Percentiles rank a stretch among this genome's conserved stretches.
phyloP scores from a whole-genome alignment of 2,888 invertebrate genomes.

The Macrosoma leucophasiata region DNA sequence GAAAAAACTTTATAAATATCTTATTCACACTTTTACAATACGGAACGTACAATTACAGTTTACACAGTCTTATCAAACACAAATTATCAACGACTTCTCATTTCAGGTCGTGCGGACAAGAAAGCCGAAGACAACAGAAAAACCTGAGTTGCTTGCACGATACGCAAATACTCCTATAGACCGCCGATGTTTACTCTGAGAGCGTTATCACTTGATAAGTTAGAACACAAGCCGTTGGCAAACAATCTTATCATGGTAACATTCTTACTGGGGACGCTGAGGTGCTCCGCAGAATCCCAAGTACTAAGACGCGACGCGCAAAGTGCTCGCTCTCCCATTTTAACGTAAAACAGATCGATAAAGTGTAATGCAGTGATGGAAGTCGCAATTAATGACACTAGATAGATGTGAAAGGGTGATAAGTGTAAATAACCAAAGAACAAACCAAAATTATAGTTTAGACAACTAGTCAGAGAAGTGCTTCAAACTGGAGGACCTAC shows the following conservation, averaged over 20 bases:
- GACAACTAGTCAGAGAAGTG: slow-evolving; percentile 29
- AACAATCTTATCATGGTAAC: slow-evolving; percentile 71
- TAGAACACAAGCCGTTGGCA: slow-evolving; percentile 67
- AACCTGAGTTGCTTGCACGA: slow-evolving; percentile 59
- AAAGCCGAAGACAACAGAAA: slow-evolving; percentile 47
- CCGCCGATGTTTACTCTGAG: slow-evolving; percentile 65
- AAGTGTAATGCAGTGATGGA: slow-evolving; percentile 16
- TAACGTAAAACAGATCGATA: too few species aligned
- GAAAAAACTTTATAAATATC: too few species aligned
- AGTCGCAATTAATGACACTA: slow-evolving; percentile 27
- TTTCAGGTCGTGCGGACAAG: slow-evolving; percentile 53
- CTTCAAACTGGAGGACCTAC: slow-evolving; percentile 71
- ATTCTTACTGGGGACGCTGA: slow-evolving; percentile 52
- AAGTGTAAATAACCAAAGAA: slow-evolving; percentile 39
- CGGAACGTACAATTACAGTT: too few species aligned
- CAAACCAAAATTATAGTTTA: too few species aligned
- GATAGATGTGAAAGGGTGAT: slow-evolving; percentile 24
- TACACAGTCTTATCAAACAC: slow-evolving; percentile 23
- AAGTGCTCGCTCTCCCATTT: too few species aligned
- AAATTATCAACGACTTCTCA: slow-evolving; percentile 41
- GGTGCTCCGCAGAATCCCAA: slow-evolving; percentile 51
- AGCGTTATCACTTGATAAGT: slow-evolving; percentile 73
- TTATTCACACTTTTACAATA: too few species aligned
- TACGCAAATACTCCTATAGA: slow-evolving; percentile 65
- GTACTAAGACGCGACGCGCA: slow-evolving; percentile 38